A percentile compares a stretch with the other conserved stretches of the same genome.
These are phyloP conservation scores for Phlogophora meticulosa DNA, from an alignment of 2,888 invertebrate species.

Conservation along the genomic window DNA sequence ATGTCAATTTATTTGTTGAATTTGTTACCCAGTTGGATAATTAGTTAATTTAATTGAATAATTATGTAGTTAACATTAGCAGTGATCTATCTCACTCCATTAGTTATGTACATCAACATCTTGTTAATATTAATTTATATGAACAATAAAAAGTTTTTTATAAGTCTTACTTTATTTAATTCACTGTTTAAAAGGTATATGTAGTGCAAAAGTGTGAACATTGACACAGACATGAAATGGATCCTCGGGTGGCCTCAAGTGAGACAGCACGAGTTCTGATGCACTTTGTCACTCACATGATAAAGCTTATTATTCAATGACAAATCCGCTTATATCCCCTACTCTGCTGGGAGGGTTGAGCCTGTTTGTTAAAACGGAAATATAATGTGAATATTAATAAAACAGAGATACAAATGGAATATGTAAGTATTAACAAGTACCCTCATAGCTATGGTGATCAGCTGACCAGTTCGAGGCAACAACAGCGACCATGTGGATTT, in stretches of 20 bases:
- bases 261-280: no score
- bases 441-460: no score
- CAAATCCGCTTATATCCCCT: no score
- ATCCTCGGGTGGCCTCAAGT: no score
- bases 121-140: slow-evolving; percentile 87
- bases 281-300: not conserved
- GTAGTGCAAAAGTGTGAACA: not conserved
- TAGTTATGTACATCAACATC: slow-evolving; percentile 77
- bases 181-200: not conserved
- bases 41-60: slow-evolving; percentile 15
- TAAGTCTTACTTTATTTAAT: slow-evolving; percentile 40
- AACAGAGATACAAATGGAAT: no score
- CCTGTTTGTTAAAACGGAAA: no score
- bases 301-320: slow-evolving; percentile 2
- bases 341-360: no score
- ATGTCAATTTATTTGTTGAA: slow-evolving; percentile 20
- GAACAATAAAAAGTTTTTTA: slow-evolving; percentile 84
- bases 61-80: slow-evolving; percentile 72
- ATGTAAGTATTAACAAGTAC: no score
- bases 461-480: no score
- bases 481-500: no score
- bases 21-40: slow-evolving; percentile 2
- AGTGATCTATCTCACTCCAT: slow-evolving; percentile 70
- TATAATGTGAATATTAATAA: no score
- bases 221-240: not conserved